These are phyloP conservation scores for Calameuta pallipes DNA, from an alignment of 2,888 invertebrate genomes.

Conservation along the genomic window DNA sequence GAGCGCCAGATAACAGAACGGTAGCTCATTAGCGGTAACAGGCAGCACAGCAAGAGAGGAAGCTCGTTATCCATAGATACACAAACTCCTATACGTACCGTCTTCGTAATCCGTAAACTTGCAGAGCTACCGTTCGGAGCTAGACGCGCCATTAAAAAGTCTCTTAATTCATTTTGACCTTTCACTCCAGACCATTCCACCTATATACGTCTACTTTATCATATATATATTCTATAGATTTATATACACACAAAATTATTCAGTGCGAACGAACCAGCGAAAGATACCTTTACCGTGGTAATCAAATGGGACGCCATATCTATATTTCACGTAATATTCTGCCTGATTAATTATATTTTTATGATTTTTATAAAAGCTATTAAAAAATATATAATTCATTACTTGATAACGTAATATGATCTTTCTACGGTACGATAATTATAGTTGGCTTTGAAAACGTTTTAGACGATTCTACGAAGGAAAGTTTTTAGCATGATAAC, in stretches of 20 bases:
- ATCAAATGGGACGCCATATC: not conserved
- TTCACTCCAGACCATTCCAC: not conserved
- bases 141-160: slow-evolving; percentile 15
- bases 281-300: not conserved
- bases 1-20: slow-evolving; percentile 54
- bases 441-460: not conserved
- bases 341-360: not conserved
- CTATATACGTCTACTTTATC: not conserved
- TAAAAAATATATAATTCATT: not conserved
- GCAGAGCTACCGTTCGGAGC: slow-evolving; percentile 9
- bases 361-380: too few relatives aligned
- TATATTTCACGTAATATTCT: not conserved
- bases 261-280: not conserved
- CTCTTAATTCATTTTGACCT: slow-evolving; percentile 1
- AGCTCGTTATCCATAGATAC: slow-evolving; percentile 60
- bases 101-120: slow-evolving; percentile 6
- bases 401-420: not conserved
- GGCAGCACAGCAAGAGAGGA: slow-evolving; percentile 57
- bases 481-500: not conserved
- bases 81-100: slow-evolving; percentile 40
- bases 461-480: not conserved
- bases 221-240: not conserved
- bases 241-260: not conserved
- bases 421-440: not conserved
- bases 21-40: slow-evolving; percentile 61